Evolutionary conservation across 2,888 invertebrate genomes (phyloP).

Genomic region (Caenorhabditis auriculariae): DNA sequence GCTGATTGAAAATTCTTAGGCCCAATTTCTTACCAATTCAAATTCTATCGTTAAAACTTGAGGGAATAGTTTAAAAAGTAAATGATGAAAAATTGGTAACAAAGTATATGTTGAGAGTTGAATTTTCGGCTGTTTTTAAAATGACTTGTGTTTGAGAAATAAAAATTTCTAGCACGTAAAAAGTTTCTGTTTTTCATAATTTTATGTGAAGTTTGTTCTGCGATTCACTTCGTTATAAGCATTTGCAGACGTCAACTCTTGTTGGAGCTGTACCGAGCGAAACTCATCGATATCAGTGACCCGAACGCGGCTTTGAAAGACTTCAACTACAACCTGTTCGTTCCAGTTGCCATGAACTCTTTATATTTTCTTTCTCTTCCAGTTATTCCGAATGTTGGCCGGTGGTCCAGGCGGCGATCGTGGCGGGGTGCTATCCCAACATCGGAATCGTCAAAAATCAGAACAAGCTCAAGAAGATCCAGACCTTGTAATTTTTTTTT

Average conservation of each 20-base stretch:
- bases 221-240: not conserved
- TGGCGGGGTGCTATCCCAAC: conserved; percentile 87
- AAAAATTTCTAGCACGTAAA: too few species aligned
- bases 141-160: too few species aligned
- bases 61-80: too few species aligned
- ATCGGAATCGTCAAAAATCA: conserved; percentile 70
- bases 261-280: conserved; percentile 52
- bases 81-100: too few species aligned
- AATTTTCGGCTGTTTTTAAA: too few species aligned
- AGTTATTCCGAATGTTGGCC: conserved; percentile 78
- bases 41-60: too few species aligned
- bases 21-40: too few species aligned
- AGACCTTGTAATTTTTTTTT: conserved; percentile 48
- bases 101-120: too few species aligned
- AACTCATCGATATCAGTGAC: conserved; percentile 30
- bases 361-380: not conserved
- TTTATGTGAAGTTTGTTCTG: not conserved
- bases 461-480: conserved; percentile 50
- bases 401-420: conserved; percentile 84
- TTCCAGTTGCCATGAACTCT: not conserved
- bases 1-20: too few species aligned
- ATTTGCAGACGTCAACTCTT: conserved; percentile 37
- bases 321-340: conserved; percentile 13
- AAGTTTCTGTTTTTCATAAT: not conserved
- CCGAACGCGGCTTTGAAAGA: conserved; percentile 7